Base-by-base conservation (phyloP, 2,113 vertebrate genomes). In the Scalopus aquaticus region DNA sequence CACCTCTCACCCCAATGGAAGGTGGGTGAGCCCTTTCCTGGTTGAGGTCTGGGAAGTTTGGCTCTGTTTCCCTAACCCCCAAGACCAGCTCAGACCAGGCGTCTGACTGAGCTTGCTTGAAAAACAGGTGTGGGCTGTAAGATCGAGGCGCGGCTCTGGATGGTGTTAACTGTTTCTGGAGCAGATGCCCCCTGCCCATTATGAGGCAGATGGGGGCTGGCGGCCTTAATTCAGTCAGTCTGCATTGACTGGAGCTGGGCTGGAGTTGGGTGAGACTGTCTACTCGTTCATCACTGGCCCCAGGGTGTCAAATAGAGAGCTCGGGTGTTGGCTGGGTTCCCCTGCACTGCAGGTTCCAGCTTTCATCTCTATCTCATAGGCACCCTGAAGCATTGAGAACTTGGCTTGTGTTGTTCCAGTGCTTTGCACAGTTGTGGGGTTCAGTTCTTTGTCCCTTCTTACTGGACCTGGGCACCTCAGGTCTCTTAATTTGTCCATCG, bases 361-460 rank as follows among this genome's bases (percentile, higher is more conserved):
- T 19, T 67, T 81, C n/a, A 37, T 10, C 49, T 94, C 64, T 1
- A 0, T 67, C 76, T 37, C 11, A 2, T 85, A 15, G n/a, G 26
- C 9, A 28, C 84, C 2, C 1, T 3, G 28, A 76, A 42, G 72
- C 6, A 5, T 1, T 88, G 13, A 44, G 60, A 64, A 44, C 8
- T 7, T 5, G 82, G n/a, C 42, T 17, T 62, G 56, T 1, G 3
- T 5, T 17, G 0, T 37, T 9, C 13, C 1, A 8, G 12, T 5
- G 28, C 20, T 44, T 35, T 60, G 24, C 28, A 6, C 32, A 6
- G 4, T 35, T 26, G 2, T 60, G 44, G 4, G 35, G 30, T 62
- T 83, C 10, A 0, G 6, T 58, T 72, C 74, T 82, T 44, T 30
- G 54, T 32, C 42, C 22, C 24, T 62, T 87, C 11, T 92, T 32